A percentile compares a stretch with the other conserved stretches of the same genome.
Conservation (phyloP, 1,140 invertebrate genomes). For the Eumaeus atala region DNA sequence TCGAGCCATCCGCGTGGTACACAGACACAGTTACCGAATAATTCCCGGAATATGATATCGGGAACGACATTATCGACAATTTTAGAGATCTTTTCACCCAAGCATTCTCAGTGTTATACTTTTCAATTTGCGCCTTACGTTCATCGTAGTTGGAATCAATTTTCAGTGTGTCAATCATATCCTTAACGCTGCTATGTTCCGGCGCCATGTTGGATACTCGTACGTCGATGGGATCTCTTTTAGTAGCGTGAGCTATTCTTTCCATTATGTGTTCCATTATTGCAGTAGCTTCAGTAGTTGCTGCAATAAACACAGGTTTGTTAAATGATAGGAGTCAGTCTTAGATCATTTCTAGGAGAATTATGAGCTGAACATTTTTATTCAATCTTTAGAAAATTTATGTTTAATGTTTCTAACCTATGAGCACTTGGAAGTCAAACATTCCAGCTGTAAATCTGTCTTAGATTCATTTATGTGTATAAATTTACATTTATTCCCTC, state of each 20-base stretch:
- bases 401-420: no score
- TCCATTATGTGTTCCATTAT: slow-evolving; percentile 90
- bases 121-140: slow-evolving; percentile 59
- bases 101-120: slow-evolving; percentile 72
- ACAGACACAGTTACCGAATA: slow-evolving; percentile 77
- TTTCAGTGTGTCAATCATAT: slow-evolving; percentile 72
- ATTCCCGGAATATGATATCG: slow-evolving; percentile 65
- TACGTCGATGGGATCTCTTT: slow-evolving; percentile 82
- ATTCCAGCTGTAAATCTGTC: no score
- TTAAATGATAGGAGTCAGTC: no score
- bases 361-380: no score
- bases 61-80: slow-evolving; percentile 75
- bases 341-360: no score
- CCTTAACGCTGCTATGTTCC: slow-evolving; percentile 56
- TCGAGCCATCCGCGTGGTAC: slow-evolving; percentile 80
- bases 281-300: slow-evolving; percentile 79
- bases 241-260: slow-evolving; percentile 80
- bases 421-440: no score
- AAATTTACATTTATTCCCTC: no score
- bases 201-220: slow-evolving; percentile 77
- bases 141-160: slow-evolving; percentile 73
- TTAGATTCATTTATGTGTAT: no score
- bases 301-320: slow-evolving; percentile 54
- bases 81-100: slow-evolving; percentile 80
- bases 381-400: no score